Conservation (phyloP, 2,888 invertebrate species). For the Caenorhabditis sulstoni region DNA sequence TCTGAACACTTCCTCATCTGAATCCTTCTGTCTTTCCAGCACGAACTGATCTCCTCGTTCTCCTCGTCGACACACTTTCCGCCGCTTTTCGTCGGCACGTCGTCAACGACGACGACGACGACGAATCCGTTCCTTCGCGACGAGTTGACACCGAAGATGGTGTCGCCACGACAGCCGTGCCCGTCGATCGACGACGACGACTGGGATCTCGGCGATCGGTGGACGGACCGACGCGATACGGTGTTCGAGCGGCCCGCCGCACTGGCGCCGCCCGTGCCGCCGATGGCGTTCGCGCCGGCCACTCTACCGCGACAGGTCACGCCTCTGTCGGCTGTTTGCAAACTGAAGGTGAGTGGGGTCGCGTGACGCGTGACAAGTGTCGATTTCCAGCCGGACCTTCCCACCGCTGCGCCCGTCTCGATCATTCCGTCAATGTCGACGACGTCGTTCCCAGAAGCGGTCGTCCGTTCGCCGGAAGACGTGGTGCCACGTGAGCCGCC, state of each 20-base stretch:
- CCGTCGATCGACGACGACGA: conserved; percentile 38
- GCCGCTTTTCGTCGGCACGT: conserved; percentile 50
- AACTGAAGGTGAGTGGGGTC: conserved; percentile 23
- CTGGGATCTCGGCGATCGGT: conserved; percentile 54
- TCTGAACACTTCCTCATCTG: not conserved
- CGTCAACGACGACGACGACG: not conserved
- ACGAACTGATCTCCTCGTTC: conserved; percentile 50
- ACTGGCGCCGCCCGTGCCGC: not conserved
- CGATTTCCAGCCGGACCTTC: conserved; percentile 54
- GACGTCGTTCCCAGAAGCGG: conserved; percentile 50
- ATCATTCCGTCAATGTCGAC: conserved; percentile 59
- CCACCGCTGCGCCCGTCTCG: conserved; percentile 52
- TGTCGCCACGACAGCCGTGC: too few species aligned
- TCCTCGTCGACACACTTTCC: conserved; percentile 26
- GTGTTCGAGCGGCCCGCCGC: conserved; percentile 31
- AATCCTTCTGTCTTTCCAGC: conserved; percentile 18
- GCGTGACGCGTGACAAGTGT: too few species aligned
- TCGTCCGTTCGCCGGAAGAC: conserved; percentile 8
- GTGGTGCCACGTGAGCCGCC: conserved; percentile 19
- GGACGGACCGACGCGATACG: conserved; percentile 53
- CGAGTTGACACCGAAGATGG: conserved; percentile 55
- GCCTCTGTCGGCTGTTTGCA: conserved; percentile 44
- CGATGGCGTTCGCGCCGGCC: conserved; percentile 57
- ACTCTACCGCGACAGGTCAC: conserved; percentile 66
- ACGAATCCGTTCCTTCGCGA: conserved; percentile 60